Base-by-base conservation (phyloP, 2,113 vertebrate genomes). In the Syngnathoides biaculeatus region DNA sequence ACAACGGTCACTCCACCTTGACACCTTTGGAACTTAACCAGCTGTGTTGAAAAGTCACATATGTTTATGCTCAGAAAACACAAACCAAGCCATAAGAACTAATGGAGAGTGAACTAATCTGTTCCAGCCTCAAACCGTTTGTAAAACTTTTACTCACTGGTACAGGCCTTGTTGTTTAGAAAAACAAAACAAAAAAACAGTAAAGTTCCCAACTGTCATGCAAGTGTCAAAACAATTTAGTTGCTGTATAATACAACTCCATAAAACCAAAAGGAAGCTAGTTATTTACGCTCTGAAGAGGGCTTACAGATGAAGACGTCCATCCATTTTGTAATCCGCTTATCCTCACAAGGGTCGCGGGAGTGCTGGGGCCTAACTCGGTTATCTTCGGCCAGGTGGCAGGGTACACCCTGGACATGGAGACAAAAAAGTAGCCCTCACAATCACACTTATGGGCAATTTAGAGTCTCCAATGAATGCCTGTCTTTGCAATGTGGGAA, bases 1-100 rank as follows among this genome's bases (percentile, higher is more conserved):
- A 19, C 24, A 30, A 30, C 55, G 30, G 4, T 15, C 26, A 57
- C 14, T 22, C 55, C 26, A 15, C 55, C 27, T 57, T 57, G 55
- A 57, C 55, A 57, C 55, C 55, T 57, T 30, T 19, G 26, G 55
- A 19, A 57, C 26, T 14, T 57, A 57, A 27, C 14, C 26, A 30
- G 14, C 26, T 57, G 26, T 19, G 14, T 26, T 57, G 15, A 8
- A 27, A 57, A 57, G 24, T 55, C 17, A 20, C 48, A 35, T 17
- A 30, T 57, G 55, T 57, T 57, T 30, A 57, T 57, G 26, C 26
- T 57, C 55, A 35, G 55, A 57, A 52, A 57, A 30, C 30, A 57
- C 26, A 57, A 30, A 26, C 11, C 52, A 13, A 57, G 26, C 7
- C 26, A 57, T 17, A 4, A 26, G 14, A 57, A 57, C 30, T 19